Evolutionary conservation across 2,888 invertebrate genomes (phyloP), one percentile per base, ranked within the genome.

Genomic region (Griposia aprilina): DNA sequence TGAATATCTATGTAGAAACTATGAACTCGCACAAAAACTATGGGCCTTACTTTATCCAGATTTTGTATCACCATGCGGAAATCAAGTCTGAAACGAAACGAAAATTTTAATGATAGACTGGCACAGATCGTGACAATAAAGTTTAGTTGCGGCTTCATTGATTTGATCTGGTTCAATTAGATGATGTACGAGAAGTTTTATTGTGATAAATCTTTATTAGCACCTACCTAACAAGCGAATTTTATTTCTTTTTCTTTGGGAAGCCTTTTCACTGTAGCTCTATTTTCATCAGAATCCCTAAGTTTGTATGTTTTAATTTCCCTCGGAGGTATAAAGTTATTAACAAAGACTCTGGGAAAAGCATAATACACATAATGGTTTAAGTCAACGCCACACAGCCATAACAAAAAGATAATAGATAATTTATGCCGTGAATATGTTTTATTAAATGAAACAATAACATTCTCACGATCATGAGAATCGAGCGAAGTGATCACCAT

Each of bases 361-460:
- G 11, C 26, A 68, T 72, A 80, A 62, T 66, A 50, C 55, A 63
- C 26, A 67, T 71, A 76, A 81, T 63, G 50, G 55, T 67, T 45
- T 62, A 26, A 72, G 70, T 78, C 60, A 66, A 63, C 62, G 36
- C 52, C n/a, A 67, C 63, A 60, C 11, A 13, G 41, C 36, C 41
- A n/a, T 36, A 66, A 59, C 26, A 67, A 87, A 86, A 87, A 77
- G 20, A 79, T 81, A 84, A 87, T 74, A 59, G 71, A 20, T 72
- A 65, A 68, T 71, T 83, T 74, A 80, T 67, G 48, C 62, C 15
- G 62, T 81, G 72, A n/a, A 73, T 77, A 63, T 20, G 55, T 73
- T 81, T 79, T 67, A 76, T 68, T 62, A 63, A 50, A 63, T 60
- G 62, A 66, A 80, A 88, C 84, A 88, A 89, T 86, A 77, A 78